phyloP scores from a whole-genome alignment of 2,888 invertebrate genomes.

The Agrotis puta region DNA sequence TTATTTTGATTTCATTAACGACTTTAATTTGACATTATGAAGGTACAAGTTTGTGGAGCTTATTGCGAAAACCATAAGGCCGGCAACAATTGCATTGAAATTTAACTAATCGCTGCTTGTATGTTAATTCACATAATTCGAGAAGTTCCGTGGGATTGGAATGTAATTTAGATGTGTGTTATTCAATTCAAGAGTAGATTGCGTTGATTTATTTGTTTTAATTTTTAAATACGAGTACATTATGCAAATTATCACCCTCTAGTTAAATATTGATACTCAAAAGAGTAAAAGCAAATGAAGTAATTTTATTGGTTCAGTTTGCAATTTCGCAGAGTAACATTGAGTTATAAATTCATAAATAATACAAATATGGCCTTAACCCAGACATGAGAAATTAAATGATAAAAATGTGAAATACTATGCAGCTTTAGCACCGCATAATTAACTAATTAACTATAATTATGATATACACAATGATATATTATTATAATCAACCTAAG shows the following conservation, averaged over 20 bases:
- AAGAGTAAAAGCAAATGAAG: background rate
- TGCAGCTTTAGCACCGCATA: slow-evolving; percentile 4
- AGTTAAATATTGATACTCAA: background rate
- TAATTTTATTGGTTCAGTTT: background rate
- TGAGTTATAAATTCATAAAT: background rate
- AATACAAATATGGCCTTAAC: background rate
- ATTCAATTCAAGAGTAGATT: slow-evolving; percentile 35
- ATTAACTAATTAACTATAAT: slow-evolving; percentile 24
- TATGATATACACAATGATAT: slow-evolving; percentile 13
- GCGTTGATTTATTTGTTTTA: slow-evolving; percentile 26
- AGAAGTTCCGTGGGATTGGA: slow-evolving; percentile 56
- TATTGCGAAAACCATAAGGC: slow-evolving; percentile 54
- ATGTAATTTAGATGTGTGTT: slow-evolving; percentile 44
- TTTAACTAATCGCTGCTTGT: slow-evolving; percentile 63
- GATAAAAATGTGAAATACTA: slow-evolving; percentile 1
- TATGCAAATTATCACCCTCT: background rate
- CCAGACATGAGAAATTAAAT: background rate
- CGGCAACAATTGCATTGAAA: slow-evolving; percentile 53
- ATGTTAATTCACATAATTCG: slow-evolving; percentile 58
- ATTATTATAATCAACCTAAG: background rate
- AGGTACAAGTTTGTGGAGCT: slow-evolving; percentile 52
- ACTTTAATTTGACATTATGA: slow-evolving; percentile 66
- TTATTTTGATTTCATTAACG: slow-evolving; percentile 80
- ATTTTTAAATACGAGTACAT: background rate
- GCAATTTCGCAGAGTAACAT: background rate